Evolutionary conservation across 2,113 vertebrate genomes (phyloP).

Genomic region (Ciconia stormi): DNA sequence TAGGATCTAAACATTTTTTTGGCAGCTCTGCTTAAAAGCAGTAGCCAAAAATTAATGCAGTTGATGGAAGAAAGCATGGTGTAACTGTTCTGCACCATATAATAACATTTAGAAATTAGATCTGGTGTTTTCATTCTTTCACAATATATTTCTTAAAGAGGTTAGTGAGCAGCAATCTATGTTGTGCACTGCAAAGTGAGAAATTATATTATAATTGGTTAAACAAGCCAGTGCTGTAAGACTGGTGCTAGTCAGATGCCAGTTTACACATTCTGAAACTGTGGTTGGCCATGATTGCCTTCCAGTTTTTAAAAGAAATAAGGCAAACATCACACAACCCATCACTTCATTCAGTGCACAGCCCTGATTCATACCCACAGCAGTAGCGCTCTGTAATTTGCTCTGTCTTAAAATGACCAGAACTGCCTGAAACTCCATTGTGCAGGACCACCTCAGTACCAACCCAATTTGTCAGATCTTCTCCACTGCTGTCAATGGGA

Average conservation of each 20-base stretch:
- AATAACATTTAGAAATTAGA: not conserved
- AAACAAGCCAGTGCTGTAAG: not conserved
- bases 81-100: not conserved
- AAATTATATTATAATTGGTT: not conserved
- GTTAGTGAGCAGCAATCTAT: not conserved
- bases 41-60: conserved; percentile 39
- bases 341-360: not conserved
- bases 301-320: not conserved
- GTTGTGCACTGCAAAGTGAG: not conserved
- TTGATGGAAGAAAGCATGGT: not conserved
- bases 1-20: conserved; percentile 38
- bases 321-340: not conserved
- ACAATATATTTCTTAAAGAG: conserved; percentile 6
- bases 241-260: not conserved
- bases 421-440: not conserved
- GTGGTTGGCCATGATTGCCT: not conserved
- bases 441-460: not conserved
- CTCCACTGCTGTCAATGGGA: not conserved
- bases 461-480: not conserved
- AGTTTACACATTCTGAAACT: not conserved
- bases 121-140: conserved; percentile 32
- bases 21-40: conserved; percentile 47
- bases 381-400: not conserved
- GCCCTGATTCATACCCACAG: not conserved
- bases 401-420: not conserved